These are phyloP conservation scores for Merops nubicus DNA, from an alignment of 2,113 vertebrate genomes.

Conservation along the genomic window DNA sequence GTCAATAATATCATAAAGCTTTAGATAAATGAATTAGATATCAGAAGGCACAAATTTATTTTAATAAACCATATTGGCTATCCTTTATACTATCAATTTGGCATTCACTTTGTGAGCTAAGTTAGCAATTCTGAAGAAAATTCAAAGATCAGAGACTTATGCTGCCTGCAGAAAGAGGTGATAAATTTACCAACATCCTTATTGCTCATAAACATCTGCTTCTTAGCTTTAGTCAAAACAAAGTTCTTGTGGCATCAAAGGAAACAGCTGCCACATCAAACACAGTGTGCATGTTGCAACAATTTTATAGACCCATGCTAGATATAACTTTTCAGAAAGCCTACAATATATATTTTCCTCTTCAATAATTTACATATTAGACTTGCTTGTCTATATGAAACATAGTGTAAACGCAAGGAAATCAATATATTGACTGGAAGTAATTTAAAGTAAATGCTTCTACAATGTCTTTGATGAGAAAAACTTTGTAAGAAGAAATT, in stretches of 20 bases:
- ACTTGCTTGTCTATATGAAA: not conserved
- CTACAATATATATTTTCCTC: not conserved
- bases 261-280: slow-evolving; percentile 14
- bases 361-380: slow-evolving; percentile 17
- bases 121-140: not conserved
- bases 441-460: not conserved
- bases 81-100: not conserved
- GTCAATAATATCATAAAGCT: not conserved
- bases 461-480: not conserved
- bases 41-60: not conserved
- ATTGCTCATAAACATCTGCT: slow-evolving; percentile 17
- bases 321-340: not conserved
- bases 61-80: not conserved
- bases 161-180: not conserved
- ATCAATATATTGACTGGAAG: not conserved
- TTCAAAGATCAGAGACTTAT: not conserved
- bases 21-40: not conserved
- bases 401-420: not conserved
- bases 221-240: not conserved
- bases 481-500: not conserved
- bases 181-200: not conserved
- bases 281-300: not conserved
- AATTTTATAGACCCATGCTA: slow-evolving; percentile 2
- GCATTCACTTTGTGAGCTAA: not conserved
- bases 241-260: not conserved